Base-by-base conservation (phyloP, 2,797 vertebrate species). In the Oreonectes daqikongensis region DNA sequence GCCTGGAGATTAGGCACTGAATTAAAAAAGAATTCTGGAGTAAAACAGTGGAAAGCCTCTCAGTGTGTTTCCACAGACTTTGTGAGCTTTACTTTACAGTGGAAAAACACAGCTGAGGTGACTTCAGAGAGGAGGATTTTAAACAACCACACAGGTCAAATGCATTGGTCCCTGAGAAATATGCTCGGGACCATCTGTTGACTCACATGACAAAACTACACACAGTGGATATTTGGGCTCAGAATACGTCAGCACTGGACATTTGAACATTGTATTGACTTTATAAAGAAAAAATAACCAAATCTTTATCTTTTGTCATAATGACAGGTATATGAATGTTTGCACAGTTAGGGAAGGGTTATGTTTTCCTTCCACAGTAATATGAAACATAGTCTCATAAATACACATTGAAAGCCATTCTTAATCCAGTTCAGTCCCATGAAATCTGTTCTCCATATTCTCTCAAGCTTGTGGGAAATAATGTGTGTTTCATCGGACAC, bases 11-110 rank as follows among this genome's bases (percentile, higher is more conserved):
- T 68, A 64, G 61, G 69, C 70, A 66, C 46, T 11, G 68, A 81
- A 83, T 81, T 80, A 83, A 82, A 76, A 82, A 53, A 66, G 69
- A 53, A 50, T 35, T 79, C 53, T 22, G 50, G 18, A 64, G 72
- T 48, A 59, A 75, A 73, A 60, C 15, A 9, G 42, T 38, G 65
- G 59, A 69, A 71, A 66, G 32, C 6, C 40, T 44, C 57, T 74
- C 70, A 70, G 53, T 59, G 65, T 59, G 65, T 55, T 55, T 48
- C 57, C 55, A 68, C 69, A 55, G 10, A 22, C 5, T 28, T 44
- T 48, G 35, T 40, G 53, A 68, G 24, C 53, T 59, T 46, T 22
- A 18, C 38, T 35, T 61, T 55, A 32, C 63, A 30, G 20, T 55
- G 17, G 65, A 72, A 75, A 35, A 30, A 60, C 64, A 24, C 46